Evolutionary conservation across 2,113 vertebrate genomes (phyloP).

Genomic region (Hippocampus guttulatus): DNA sequence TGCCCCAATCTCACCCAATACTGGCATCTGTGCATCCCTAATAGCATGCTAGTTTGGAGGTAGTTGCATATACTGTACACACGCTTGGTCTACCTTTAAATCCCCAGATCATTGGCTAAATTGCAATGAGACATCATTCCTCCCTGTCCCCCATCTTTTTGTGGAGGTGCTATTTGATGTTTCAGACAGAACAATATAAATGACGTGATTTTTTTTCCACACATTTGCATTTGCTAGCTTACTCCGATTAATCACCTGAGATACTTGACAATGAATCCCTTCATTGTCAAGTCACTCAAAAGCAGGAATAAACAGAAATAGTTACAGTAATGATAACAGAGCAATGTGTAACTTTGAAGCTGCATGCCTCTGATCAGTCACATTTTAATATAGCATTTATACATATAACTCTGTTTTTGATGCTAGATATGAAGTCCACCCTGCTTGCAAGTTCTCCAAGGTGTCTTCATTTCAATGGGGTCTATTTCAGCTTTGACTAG

Average conservation of each 20-base stretch:
- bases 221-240: constrained; percentile 45
- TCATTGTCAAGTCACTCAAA: constrained; percentile 20
- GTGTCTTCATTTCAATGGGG: constrained; percentile 7
- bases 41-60: constrained; percentile 77
- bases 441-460: constrained; percentile 15
- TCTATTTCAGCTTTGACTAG: constrained; percentile 9
- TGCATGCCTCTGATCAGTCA: constrained; percentile 35
- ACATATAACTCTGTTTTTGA: constrained; percentile 35
- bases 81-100: constrained; percentile 63
- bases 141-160: not conserved
- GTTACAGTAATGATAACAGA: constrained; percentile 15
- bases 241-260: constrained; percentile 35
- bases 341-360: constrained; percentile 40
- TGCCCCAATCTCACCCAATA: not conserved
- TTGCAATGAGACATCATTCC: constrained; percentile 33
- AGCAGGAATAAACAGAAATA: not conserved
- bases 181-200: not conserved
- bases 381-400: constrained; percentile 55
- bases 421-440: constrained; percentile 28
- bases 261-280: constrained; percentile 40
- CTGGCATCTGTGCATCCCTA: constrained; percentile 4
- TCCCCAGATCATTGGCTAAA: constrained; percentile 50
- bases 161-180: not conserved
- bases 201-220: constrained; percentile 15
- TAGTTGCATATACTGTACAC: constrained; percentile 72